Conservation (phyloP, 2,113 vertebrate genomes). For the Neotoma lepida region DNA sequence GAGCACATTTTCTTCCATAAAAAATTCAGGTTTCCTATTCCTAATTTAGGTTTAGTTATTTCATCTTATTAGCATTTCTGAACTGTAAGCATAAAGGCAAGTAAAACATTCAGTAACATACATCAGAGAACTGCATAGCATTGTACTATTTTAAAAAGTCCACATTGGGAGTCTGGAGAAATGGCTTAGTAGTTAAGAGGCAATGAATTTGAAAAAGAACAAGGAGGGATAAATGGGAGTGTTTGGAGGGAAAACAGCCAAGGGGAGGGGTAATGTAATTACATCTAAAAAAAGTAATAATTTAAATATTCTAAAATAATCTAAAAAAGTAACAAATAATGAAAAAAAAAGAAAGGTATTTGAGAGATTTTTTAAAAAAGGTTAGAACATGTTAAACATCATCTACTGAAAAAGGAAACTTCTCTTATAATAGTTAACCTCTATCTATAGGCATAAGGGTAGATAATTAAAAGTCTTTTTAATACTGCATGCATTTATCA, state of each 20-base stretch:
- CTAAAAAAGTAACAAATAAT: background rate
- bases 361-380: background rate
- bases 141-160: too few relatives aligned
- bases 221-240: background rate
- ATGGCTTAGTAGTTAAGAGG: background rate
- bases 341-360: background rate
- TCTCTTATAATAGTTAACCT: background rate
- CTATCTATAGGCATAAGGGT: background rate
- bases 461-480: background rate
- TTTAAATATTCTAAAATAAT: too few relatives aligned
- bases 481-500: background rate
- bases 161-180: background rate
- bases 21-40: background rate
- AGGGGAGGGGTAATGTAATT: background rate
- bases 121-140: background rate
- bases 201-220: background rate
- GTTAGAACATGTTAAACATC: background rate
- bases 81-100: background rate
- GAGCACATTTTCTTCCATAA: background rate
- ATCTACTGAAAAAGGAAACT: background rate
- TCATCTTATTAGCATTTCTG: conserved; percentile 1
- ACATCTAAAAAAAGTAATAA: too few relatives aligned
- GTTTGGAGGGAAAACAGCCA: background rate
- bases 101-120: background rate
- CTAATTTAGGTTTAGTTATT: background rate